Evolutionary conservation across 2,113 vertebrate species (phyloP).

Genomic region (Callopanchax toddi): DNA sequence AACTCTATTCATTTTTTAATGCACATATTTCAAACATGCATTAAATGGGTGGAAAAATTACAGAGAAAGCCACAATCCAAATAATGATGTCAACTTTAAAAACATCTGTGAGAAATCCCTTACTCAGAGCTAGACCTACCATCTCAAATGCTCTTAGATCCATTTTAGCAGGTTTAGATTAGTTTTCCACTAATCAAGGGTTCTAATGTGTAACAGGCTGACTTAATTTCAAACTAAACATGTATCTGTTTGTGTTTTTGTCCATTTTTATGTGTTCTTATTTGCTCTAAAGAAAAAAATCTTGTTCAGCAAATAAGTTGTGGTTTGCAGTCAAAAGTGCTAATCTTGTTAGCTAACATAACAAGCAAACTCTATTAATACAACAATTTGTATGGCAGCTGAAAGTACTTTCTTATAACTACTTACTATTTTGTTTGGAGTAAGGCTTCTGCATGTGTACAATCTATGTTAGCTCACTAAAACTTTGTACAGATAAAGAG

Average conservation of each 20-base stretch:
- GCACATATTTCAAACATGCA: constrained; percentile 2
- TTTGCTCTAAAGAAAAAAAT: too few relatives aligned
- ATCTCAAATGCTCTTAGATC: neutral
- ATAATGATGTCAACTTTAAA: constrained; percentile 2
- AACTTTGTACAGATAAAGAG: neutral
- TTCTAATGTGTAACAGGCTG: neutral
- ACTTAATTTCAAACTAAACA: too few relatives aligned
- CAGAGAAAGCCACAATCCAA: neutral
- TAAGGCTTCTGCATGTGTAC: neutral
- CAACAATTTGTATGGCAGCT: neutral
- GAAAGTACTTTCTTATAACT: neutral
- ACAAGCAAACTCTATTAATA: neutral
- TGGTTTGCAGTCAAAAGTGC: neutral
- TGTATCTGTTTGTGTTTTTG: too few relatives aligned
- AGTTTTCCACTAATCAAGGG: too few relatives aligned
- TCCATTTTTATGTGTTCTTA: too few relatives aligned
- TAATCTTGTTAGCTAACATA: neutral
- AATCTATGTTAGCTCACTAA: neutral
- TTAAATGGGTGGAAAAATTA: neutral
- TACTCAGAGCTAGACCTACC: neutral
- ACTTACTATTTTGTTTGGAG: neutral
- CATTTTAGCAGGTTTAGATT: neutral
- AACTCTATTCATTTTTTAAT: neutral
- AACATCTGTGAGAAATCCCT: neutral
- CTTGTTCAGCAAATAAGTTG: neutral